Percentiles rank a stretch among this genome's conserved stretches.
These are phyloP conservation scores for Synergus itoensis DNA, from an alignment of 2,888 invertebrate species.

Conservation along the genomic window DNA sequence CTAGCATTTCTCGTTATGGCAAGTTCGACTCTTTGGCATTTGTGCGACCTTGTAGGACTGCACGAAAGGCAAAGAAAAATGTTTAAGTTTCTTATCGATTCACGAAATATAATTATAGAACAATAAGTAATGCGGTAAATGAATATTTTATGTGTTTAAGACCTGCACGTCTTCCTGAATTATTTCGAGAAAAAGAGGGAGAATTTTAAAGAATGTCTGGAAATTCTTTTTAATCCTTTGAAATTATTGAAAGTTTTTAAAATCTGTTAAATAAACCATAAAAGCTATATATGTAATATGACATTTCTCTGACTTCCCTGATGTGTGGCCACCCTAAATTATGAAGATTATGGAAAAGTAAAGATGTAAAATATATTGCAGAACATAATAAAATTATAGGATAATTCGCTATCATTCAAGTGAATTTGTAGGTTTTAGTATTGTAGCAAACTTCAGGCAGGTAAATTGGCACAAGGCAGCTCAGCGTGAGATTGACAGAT, in stretches of 20 bases:
- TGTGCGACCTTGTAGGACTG: constrained; percentile 28
- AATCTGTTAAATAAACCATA: no score
- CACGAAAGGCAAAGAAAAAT: constrained; percentile 27
- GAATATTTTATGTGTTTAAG: not conserved
- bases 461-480: constrained; percentile 45
- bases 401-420: constrained; percentile 13
- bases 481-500: constrained; percentile 49
- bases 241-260: no score
- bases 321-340: no score
- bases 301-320: no score
- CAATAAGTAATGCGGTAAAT: constrained; percentile 9
- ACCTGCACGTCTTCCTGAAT: not conserved
- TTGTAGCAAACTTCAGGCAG: constrained; percentile 9
- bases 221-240: not conserved
- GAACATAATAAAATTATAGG: not conserved
- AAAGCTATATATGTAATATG: no score
- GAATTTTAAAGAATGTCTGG: not conserved
- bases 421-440: constrained; percentile 10
- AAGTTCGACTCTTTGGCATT: not conserved
- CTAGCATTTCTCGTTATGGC: constrained; percentile 1
- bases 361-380: not conserved
- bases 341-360: not conserved
- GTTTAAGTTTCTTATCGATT: constrained; percentile 25
- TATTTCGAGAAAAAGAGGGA: not conserved
- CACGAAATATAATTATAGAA: constrained; percentile 8